phyloP scores from a whole-genome alignment of 37 sponge, comb jelly and placozoan genomes.

The Cliona cf. orientalis region DNA sequence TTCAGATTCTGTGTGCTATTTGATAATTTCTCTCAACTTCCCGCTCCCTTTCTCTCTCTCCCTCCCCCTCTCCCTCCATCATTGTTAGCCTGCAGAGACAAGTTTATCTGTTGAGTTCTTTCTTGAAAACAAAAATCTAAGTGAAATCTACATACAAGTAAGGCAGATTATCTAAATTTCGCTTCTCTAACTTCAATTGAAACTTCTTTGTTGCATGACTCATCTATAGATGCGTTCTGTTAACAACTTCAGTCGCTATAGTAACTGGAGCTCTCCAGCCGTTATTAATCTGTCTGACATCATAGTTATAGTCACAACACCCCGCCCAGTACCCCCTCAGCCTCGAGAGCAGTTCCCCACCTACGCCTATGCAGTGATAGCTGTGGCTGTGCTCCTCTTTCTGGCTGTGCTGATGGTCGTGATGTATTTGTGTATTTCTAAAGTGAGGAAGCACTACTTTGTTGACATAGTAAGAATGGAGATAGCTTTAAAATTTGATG shows the following conservation, averaged over 20 bases:
- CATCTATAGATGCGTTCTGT: slow-evolving; percentile 19
- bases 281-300: not conserved
- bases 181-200: not conserved
- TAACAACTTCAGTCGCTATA: not conserved
- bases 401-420: not conserved
- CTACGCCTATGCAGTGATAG: slow-evolving; percentile 14
- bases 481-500: too few species aligned
- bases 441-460: too few species aligned
- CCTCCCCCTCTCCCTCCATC: not conserved
- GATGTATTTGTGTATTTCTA: too few species aligned
- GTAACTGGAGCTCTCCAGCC: slow-evolving; percentile 23
- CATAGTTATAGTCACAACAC: not conserved
- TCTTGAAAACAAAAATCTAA: too few species aligned
- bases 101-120: too few species aligned
- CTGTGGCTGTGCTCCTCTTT: not conserved
- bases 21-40: not conserved
- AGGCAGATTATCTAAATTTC: too few species aligned
- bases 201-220: not conserved
- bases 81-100: not conserved
- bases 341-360: not conserved
- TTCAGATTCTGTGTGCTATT: too few species aligned
- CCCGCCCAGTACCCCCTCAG: not conserved
- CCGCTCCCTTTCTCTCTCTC: slow-evolving; percentile 29
- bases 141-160: too few species aligned
- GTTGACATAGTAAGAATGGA: too few species aligned